phyloP scores from a whole-genome alignment of 2,888 invertebrate species.

The Synergus japonicus region DNA sequence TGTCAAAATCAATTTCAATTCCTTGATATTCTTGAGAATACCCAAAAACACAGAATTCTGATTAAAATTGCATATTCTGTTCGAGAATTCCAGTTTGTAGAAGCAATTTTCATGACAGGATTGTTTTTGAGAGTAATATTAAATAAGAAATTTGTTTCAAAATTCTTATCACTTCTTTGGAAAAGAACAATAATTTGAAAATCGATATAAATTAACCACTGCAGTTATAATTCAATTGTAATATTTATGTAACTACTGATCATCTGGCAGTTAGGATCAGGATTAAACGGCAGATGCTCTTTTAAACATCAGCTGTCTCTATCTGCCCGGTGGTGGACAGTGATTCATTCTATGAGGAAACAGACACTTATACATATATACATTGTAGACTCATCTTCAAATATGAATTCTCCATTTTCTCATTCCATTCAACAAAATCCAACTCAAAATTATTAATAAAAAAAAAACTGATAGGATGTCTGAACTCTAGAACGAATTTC shows the following conservation, averaged over 20 bases:
- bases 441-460: background rate
- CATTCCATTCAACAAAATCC: background rate
- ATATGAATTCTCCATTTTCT: background rate
- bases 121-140: background rate
- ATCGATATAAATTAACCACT: background rate
- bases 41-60: too few species aligned
- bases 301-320: conserved; percentile 70
- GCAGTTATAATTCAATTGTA: conserved; percentile 50
- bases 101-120: too few species aligned
- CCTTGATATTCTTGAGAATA: too few species aligned
- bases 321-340: conserved; percentile 61
- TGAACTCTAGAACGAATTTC: too few species aligned
- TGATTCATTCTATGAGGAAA: conserved; percentile 60
- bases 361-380: background rate
- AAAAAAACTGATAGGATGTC: background rate
- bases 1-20: too few species aligned
- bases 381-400: conserved; percentile 8
- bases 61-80: too few species aligned
- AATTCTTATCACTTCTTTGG: too few species aligned
- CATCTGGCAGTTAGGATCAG: conserved; percentile 61
- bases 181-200: conserved; percentile 26
- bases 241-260: conserved; percentile 55
- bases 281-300: conserved; percentile 71
- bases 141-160: too few species aligned
- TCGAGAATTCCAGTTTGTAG: too few species aligned